Evolutionary conservation across 1,140 invertebrate species (phyloP).

Genomic region (Heterodera carotae): DNA sequence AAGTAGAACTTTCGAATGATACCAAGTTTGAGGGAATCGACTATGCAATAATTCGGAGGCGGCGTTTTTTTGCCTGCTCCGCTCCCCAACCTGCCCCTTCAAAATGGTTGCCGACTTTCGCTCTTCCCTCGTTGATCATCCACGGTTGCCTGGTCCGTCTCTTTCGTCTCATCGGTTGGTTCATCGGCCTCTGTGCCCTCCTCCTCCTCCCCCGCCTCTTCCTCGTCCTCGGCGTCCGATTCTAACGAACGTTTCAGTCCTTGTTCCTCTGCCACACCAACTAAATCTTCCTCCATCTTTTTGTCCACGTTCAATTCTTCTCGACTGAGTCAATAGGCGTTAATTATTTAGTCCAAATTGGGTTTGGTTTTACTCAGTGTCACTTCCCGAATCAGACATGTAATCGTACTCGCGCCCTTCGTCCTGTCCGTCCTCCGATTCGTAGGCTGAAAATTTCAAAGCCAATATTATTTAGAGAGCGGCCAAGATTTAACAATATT

Average conservation of each 20-base stretch:
- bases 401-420: constrained; percentile 65
- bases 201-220: constrained; percentile 43
- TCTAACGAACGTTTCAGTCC: constrained; percentile 50
- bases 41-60: too few relatives aligned
- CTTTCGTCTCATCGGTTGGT: constrained; percentile 34
- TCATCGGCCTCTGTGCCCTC: too few relatives aligned
- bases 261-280: constrained; percentile 59
- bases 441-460: constrained; percentile 54
- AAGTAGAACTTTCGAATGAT: too few relatives aligned
- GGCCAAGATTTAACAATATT: too few relatives aligned
- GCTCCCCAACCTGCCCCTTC: too few relatives aligned
- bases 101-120: background rate
- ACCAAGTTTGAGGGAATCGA: too few relatives aligned
- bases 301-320: constrained; percentile 57
- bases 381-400: constrained; percentile 63
- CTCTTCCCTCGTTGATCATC: background rate
- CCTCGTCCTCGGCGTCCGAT: constrained; percentile 44
- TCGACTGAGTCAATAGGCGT: constrained; percentile 43
- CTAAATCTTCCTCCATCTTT: constrained; percentile 60
- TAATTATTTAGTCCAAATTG: constrained; percentile 38
- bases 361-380: constrained; percentile 60
- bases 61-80: too few relatives aligned
- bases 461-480: too few relatives aligned
- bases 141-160: background rate
- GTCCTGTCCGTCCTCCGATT: constrained; percentile 64